These are phyloP conservation scores for Platorchestia sp. DNA, from an alignment of 1,140 invertebrate genomes.

Conservation along the genomic window DNA sequence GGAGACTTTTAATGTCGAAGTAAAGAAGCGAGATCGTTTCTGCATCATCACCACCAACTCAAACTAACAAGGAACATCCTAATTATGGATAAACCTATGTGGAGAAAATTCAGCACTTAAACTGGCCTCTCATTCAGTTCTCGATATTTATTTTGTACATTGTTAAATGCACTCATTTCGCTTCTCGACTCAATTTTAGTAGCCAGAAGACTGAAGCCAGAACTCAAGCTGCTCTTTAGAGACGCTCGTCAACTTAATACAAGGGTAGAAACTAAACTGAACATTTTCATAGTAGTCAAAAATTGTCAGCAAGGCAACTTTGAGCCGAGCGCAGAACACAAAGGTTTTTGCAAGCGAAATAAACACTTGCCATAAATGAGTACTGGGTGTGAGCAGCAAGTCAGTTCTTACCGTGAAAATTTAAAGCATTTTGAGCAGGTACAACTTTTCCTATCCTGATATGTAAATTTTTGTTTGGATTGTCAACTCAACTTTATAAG, in stretches of 20 bases:
- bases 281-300: neutral
- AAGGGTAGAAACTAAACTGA: neutral
- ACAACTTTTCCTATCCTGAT: no score
- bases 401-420: neutral
- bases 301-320: neutral
- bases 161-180: neutral
- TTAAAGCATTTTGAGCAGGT: no score
- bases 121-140: neutral
- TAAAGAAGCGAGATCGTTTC: neutral
- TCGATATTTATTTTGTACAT: neutral
- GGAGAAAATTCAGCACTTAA: neutral
- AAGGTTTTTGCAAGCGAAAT: neutral
- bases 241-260: neutral
- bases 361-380: neutral
- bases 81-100: neutral
- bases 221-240: neutral
- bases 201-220: no score
- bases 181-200: neutral
- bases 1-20: neutral
- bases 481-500: no score
- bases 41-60: neutral
- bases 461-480: no score
- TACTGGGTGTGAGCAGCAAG: neutral
- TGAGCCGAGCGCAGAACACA: neutral
- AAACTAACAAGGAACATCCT: neutral